Evolutionary conservation across 1,140 invertebrate species (phyloP).

Genomic region (Camponotus pennsylvanicus): DNA sequence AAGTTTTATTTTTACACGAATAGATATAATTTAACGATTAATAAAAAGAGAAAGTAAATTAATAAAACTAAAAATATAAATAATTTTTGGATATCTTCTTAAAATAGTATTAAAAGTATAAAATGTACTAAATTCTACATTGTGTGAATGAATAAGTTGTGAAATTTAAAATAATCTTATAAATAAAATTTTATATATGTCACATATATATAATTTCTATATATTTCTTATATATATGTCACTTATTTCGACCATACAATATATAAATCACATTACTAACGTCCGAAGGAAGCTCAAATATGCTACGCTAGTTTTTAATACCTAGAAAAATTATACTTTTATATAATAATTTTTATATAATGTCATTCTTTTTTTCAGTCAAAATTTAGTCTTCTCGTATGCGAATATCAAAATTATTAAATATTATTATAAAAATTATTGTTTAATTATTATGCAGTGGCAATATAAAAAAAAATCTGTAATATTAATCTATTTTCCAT

Average conservation of each 20-base stretch:
- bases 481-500: no score
- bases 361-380: neutral
- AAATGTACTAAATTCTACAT: neutral
- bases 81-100: neutral
- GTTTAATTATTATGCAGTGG: no score
- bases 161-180: neutral
- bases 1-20: neutral
- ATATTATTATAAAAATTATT: neutral
- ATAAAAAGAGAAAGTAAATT: neutral
- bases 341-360: neutral
- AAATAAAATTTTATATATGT: no score
- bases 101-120: neutral
- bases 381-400: neutral
- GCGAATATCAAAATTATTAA: no score
- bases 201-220: neutral
- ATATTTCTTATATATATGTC: neutral
- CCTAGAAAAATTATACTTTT: constrained; percentile 21
- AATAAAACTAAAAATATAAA: neutral
- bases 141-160: neutral
- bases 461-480: neutral
- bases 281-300: constrained; percentile 58
- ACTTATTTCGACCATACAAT: neutral
- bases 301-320: constrained; percentile 49
- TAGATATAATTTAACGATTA: neutral
- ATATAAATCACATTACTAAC: constrained; percentile 43